These are phyloP conservation scores for Axea sp. DNA, from an alignment of 2,888 invertebrate species.

Conservation along the genomic window DNA sequence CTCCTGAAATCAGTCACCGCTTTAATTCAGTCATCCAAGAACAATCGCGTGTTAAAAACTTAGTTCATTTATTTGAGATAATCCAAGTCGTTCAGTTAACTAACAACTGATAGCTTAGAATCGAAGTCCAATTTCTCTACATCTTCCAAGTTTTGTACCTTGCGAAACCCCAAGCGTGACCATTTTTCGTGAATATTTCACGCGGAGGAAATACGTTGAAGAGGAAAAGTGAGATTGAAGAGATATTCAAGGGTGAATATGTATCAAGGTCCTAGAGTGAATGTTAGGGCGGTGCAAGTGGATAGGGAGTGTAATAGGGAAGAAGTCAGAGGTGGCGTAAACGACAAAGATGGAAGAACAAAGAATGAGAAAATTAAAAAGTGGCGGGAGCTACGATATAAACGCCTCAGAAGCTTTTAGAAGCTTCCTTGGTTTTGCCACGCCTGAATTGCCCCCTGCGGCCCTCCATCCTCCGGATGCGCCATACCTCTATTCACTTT, in stretches of 20 bases:
- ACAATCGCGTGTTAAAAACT: conserved; percentile 26
- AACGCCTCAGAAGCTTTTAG: conserved; percentile 63
- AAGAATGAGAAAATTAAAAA: conserved; percentile 62
- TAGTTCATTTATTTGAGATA: conserved; percentile 51
- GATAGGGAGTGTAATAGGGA: conserved; percentile 35
- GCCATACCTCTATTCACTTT: conserved; percentile 52
- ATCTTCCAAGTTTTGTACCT: background rate
- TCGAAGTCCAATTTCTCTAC: no score
- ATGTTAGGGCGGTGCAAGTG: conserved; percentile 51
- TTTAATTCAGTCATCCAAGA: conserved; percentile 23
- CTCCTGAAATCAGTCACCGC: conserved; percentile 44
- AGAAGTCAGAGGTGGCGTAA: conserved; percentile 28
- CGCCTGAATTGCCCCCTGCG: conserved; percentile 31
- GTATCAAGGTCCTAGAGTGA: conserved; percentile 58
- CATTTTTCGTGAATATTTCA: conserved; percentile 50
- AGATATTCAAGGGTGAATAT: conserved; percentile 59
- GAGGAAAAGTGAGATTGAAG: conserved; percentile 58
- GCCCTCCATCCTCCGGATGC: conserved; percentile 3
- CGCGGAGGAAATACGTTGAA: conserved; percentile 45
- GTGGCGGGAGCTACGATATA: conserved; percentile 50
- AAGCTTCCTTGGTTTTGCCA: conserved; percentile 50
- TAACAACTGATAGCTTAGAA: conserved; percentile 35
- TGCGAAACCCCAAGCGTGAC: conserved; percentile 23
- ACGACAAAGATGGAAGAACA: conserved; percentile 58
- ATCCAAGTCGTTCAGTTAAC: conserved; percentile 56